Base-by-base conservation (phyloP, 2,888 invertebrate genomes). In the Polia nebulosa region DNA sequence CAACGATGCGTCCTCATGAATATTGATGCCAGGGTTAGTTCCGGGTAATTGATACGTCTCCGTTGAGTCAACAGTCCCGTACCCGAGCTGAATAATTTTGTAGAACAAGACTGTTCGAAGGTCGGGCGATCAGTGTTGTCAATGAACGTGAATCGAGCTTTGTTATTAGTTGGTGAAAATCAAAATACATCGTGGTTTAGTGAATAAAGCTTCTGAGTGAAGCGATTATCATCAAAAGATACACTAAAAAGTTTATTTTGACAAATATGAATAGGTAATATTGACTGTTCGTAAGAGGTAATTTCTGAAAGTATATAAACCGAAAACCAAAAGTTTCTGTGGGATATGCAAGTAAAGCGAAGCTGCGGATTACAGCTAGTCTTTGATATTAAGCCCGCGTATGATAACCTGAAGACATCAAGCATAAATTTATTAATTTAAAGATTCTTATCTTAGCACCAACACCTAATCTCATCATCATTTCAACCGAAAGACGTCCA, bases 1-100 rank as follows among this genome's bases (percentile, higher is more conserved):
- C 32, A 47, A 47, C n/a, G 34, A 59, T 20, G 44, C 29, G 4
- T 27, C 22, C 17, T 74, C 70, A 70, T 78, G 58, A 74, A 77
- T 77, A 78, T 77, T 74, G 49, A 78, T 61, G 61, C 20, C 29
- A 64, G 15, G 57, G 59, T 73, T 64, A 51, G 69, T 65, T 72
- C 67, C 51, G n/a, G 25, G 41, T 63, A 76, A 76, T 78, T 73
- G 69, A 69, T 78, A 78, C 39, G 57, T 74, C 34, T 78, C 63
- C 25, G 29, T n/a, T 20, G 45, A 55, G 60, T 45, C 52, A 58
- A 78, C 53, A 70, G 47, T 41, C 32, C 22, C 27, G 25, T 25
- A 39, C 53, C 13, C 22, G 44, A 55, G 17, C 13, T 74, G 76
- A 63, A 76, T 71, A 71, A 76, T 63, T 70, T 70, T 4, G 53